Percentiles rank a stretch among this genome's conserved stretches.
These are phyloP conservation scores for Epicauta chinensis DNA, from an alignment of 1,140 invertebrate genomes.

Conservation along the genomic window DNA sequence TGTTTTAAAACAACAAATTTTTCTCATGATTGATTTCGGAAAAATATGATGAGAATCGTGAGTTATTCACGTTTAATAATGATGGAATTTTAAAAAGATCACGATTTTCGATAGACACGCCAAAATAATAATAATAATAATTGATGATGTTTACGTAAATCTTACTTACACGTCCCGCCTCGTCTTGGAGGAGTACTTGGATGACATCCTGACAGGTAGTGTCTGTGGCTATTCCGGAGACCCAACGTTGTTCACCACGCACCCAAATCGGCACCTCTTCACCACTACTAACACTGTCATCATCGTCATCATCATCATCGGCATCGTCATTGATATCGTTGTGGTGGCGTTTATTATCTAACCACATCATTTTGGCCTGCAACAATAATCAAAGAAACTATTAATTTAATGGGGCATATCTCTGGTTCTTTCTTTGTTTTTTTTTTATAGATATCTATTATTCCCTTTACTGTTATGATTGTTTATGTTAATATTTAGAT, in stretches of 20 bases:
- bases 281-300: constrained; percentile 38
- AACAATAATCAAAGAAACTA: constrained; percentile 4
- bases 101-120: too few species aligned
- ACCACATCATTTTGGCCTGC: constrained; percentile 32
- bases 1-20: constrained; percentile 25
- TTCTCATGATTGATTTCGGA: background rate
- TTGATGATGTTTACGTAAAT: too few species aligned
- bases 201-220: constrained; percentile 76
- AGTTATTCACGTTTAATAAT: background rate
- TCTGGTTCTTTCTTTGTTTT: background rate
- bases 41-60: background rate
- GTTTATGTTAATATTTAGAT: background rate
- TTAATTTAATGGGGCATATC: background rate
- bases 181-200: constrained; percentile 53
- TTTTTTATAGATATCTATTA: background rate
- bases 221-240: constrained; percentile 64
- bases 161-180: constrained; percentile 38
- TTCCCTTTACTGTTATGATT: background rate
- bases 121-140: too few species aligned
- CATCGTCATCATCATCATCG: constrained; percentile 29
- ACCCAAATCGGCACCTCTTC: constrained; percentile 75
- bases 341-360: constrained; percentile 25
- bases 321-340: background rate
- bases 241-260: constrained; percentile 67
- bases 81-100: too few species aligned